Evolutionary conservation across 2,888 invertebrate species (phyloP), one percentile per base, ranked within the genome.

Genomic region (Torymus aiolomorphi): DNA sequence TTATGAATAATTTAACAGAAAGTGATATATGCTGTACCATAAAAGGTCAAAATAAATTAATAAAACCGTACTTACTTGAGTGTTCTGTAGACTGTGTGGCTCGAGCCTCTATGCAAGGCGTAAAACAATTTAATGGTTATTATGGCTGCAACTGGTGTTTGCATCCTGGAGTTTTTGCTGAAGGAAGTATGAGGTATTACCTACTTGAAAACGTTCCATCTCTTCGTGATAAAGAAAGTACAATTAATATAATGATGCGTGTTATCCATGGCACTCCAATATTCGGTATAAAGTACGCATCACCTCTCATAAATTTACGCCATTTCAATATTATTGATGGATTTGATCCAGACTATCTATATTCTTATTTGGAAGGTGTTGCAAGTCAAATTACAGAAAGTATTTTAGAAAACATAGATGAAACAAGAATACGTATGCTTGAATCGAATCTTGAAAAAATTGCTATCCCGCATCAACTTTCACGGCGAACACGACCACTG

Each of bases 271-370:
- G n/a, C 4, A 20, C 5, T 13, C 72, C 72, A 10, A 52, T 72
- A 20, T 51, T 16, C 4, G 75, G 75, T 20, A 11, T 75, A 14
- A 57, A 49, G n/a, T 14, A 20, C 10, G 63, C 72, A 51, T 76
- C 72, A n/a, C 67, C 71, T 16, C 63, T 81, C 14, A 71, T 76
- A 51, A 63, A 76, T 62, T 63, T 81, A 20, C 8, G n/a, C 1
- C n/a, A 49, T 13, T 78, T 76, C 31, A 24, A 81, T 59, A 71
- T 78, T 14, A 73, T 79, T 65, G 1, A 59, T 11, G 75, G 76
- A 2, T 71, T 71, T 59, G 65, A 61, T 18, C 62, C 69, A 14
- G 79, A 79, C 2, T 70, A 65, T 51, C 16, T 78, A 18, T 69
- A 78, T 52, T 74, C n/a, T 14, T 49, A 18, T 2, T 67, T 72